These are phyloP conservation scores for Herminia tarsipennalis DNA, from an alignment of 2,888 invertebrate species.

Conservation along the genomic window DNA sequence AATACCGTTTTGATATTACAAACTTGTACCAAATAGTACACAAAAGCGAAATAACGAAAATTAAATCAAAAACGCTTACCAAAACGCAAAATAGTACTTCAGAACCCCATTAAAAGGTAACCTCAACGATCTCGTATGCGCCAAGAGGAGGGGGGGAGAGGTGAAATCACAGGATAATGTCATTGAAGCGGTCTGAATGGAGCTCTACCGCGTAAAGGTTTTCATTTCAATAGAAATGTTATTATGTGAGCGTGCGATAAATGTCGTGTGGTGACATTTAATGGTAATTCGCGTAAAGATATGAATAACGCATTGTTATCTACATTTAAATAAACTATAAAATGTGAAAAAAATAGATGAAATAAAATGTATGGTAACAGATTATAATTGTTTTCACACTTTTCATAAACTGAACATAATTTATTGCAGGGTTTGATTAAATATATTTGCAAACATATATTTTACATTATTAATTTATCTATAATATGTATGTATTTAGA, in stretches of 20 bases:
- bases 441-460: too few relatives aligned
- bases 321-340: too few relatives aligned
- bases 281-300: too few relatives aligned
- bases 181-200: conserved; percentile 37
- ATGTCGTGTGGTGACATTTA: conserved; percentile 24
- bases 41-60: neutral
- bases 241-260: conserved; percentile 34
- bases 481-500: too few relatives aligned
- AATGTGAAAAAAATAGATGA: neutral
- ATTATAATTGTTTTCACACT: too few relatives aligned
- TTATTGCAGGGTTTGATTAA: too few relatives aligned
- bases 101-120: conserved; percentile 42
- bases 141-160: conserved; percentile 24
- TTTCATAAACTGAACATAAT: too few relatives aligned
- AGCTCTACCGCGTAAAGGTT: conserved; percentile 20
- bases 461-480: too few relatives aligned
- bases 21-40: too few relatives aligned
- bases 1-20: too few relatives aligned
- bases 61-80: conserved; percentile 8
- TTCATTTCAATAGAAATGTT: conserved; percentile 21
- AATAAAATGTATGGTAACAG: too few relatives aligned
- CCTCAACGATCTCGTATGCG: conserved; percentile 49
- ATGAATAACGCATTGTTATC: too few relatives aligned
- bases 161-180: conserved; percentile 43
- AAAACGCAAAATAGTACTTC: conserved; percentile 32